phyloP scores from a whole-genome alignment of 2,888 invertebrate genomes.

The Temnothorax ravouxi region DNA sequence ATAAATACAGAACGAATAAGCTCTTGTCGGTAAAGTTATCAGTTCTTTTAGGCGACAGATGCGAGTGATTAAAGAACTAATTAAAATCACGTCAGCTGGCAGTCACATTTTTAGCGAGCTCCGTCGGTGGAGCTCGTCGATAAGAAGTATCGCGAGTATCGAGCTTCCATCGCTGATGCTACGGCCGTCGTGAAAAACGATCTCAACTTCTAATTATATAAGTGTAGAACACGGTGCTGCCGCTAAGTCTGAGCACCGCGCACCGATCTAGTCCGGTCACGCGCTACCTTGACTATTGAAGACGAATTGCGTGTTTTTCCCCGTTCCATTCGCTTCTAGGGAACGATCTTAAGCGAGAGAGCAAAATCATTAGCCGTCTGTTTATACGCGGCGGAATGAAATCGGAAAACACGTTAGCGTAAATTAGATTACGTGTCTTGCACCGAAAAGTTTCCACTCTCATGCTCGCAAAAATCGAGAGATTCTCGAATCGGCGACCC shows the following conservation, averaged over 20 bases:
- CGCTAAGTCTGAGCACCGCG: slow-evolving; percentile 45
- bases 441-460: background rate
- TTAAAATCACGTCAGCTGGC: slow-evolving; percentile 51
- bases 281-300: slow-evolving; percentile 42
- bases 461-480: background rate
- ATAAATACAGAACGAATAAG: slow-evolving; percentile 15
- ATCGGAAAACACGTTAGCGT: slow-evolving; percentile 35
- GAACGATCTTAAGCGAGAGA: slow-evolving; percentile 18
- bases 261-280: slow-evolving; percentile 52
- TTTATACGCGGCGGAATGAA: slow-evolving; percentile 35
- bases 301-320: slow-evolving; percentile 48
- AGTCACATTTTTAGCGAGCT: slow-evolving; percentile 46
- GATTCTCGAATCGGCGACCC: background rate
- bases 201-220: slow-evolving; percentile 63
- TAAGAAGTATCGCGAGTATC: slow-evolving; percentile 53
- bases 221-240: slow-evolving; percentile 36
- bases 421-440: slow-evolving; percentile 37
- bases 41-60: slow-evolving; percentile 39
- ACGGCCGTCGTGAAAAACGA: slow-evolving; percentile 55
- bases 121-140: slow-evolving; percentile 20
- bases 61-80: slow-evolving; percentile 53
- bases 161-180: slow-evolving; percentile 43
- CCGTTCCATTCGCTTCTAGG: slow-evolving; percentile 1
- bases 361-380: slow-evolving; percentile 47
- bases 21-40: slow-evolving; percentile 24